Evolutionary conservation across 2,888 invertebrate genomes (phyloP).

Genomic region (Leptarthrus brevirostris): DNA sequence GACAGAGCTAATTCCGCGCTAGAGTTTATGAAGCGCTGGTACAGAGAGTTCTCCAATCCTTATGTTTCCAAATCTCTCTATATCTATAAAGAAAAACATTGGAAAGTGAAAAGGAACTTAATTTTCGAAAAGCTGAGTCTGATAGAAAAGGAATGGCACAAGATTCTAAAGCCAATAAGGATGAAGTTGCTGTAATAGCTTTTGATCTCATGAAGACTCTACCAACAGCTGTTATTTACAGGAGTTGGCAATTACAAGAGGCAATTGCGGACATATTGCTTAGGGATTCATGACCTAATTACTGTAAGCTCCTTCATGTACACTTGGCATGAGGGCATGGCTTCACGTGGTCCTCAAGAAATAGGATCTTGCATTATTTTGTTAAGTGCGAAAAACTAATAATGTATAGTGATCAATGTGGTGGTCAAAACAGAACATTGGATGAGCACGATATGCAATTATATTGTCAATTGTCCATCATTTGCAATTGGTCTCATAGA

Average conservation of each 20-base stretch:
- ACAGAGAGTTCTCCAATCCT: too few relatives aligned
- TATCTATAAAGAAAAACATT: too few relatives aligned
- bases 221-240: slow-evolving; percentile 49
- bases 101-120: too few relatives aligned
- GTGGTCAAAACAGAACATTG: slow-evolving; percentile 51
- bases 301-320: slow-evolving; percentile 34
- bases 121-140: too few relatives aligned
- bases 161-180: slow-evolving; percentile 44
- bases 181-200: slow-evolving; percentile 39
- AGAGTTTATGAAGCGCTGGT: too few relatives aligned
- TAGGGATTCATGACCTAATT: slow-evolving; percentile 26
- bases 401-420: slow-evolving; percentile 49
- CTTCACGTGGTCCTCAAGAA: slow-evolving; percentile 49
- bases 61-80: too few relatives aligned
- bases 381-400: slow-evolving; percentile 43
- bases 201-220: slow-evolving; percentile 53
- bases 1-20: too few relatives aligned
- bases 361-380: slow-evolving; percentile 47
- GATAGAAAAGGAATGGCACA: slow-evolving; percentile 51
- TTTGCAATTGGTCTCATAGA: too few relatives aligned
- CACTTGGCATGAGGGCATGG: too few relatives aligned
- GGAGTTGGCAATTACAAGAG: slow-evolving; percentile 51
- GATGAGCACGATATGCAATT: slow-evolving; percentile 50
- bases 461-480: slow-evolving; percentile 44
- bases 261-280: slow-evolving; percentile 50